A percentile compares a stretch with the other conserved stretches of the same genome.
Conservation (phyloP, 1,140 invertebrate species). For the Drosophila varians region DNA sequence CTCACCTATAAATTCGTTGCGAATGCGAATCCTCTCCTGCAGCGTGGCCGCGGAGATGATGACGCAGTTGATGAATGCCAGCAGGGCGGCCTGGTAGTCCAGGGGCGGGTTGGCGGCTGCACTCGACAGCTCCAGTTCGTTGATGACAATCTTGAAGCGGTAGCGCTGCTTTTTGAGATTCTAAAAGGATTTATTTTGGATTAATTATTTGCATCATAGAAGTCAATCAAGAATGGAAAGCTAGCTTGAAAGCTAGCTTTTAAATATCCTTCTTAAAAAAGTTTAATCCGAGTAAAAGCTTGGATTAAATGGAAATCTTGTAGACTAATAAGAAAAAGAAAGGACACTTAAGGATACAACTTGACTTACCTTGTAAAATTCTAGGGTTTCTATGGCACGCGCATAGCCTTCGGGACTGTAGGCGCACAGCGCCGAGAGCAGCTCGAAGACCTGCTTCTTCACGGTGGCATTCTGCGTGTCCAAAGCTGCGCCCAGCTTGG, state of each 20-base stretch:
- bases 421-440: conserved; percentile 94
- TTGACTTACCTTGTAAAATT: conserved; percentile 91
- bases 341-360: too few species aligned
- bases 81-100: conserved; percentile 94
- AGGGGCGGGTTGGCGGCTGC: conserved; percentile 84
- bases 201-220: neutral
- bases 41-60: conserved; percentile 95
- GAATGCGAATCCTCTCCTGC: conserved; percentile 92
- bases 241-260: too few species aligned
- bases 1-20: conserved; percentile 97
- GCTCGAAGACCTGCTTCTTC: conserved; percentile 96
- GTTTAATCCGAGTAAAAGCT: too few species aligned
- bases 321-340: too few species aligned
- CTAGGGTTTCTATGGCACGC: conserved; percentile 92
- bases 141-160: conserved; percentile 93
- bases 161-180: conserved; percentile 92
- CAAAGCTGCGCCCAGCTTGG: conserved; percentile 94
- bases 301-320: too few species aligned
- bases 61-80: conserved; percentile 97
- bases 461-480: conserved; percentile 93
- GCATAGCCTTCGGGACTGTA: conserved; percentile 94
- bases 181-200: conserved; percentile 84
- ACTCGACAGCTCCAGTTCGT: conserved; percentile 91
- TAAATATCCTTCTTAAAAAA: neutral
- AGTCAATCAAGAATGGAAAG: too few species aligned